Evolutionary conservation across 2,888 invertebrate species (phyloP).

Genomic region (Ochropleura plecta): DNA sequence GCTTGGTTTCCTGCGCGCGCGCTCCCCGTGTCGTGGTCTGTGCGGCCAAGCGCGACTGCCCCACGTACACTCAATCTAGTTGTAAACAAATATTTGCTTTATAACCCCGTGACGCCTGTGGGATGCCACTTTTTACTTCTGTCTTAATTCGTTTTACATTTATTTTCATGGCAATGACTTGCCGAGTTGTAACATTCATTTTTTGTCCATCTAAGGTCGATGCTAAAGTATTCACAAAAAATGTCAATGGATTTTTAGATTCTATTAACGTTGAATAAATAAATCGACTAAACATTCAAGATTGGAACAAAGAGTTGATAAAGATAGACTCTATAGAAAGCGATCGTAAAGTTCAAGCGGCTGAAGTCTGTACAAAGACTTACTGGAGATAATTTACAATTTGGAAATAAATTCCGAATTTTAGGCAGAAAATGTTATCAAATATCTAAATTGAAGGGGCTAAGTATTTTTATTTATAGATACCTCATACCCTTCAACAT

Average conservation of each 20-base stretch:
- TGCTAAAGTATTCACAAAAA: slow-evolving; percentile 49
- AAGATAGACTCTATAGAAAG: slow-evolving; percentile 29
- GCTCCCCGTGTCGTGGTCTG: slow-evolving; percentile 59
- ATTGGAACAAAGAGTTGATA: slow-evolving; percentile 42
- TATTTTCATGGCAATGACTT: slow-evolving; percentile 67
- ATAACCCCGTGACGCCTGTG: slow-evolving; percentile 67
- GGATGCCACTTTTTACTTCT: slow-evolving; percentile 70
- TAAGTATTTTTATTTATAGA: slow-evolving; percentile 20
- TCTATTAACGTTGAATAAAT: slow-evolving; percentile 53
- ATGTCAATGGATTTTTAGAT: slow-evolving; percentile 43
- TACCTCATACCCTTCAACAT: too few species aligned
- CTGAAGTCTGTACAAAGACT: slow-evolving; percentile 29
- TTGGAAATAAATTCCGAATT: slow-evolving; percentile 35
- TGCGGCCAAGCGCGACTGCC: slow-evolving; percentile 73
- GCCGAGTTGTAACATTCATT: slow-evolving; percentile 41
- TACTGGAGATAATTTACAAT: slow-evolving; percentile 35
- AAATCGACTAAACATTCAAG: slow-evolving; percentile 42
- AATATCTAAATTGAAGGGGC: slow-evolving; percentile 17
- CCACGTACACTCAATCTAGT: slow-evolving; percentile 79
- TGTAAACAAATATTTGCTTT: slow-evolving; percentile 83
- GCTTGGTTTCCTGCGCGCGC: slow-evolving; percentile 74
- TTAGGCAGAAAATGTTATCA: slow-evolving; percentile 24
- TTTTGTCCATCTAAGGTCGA: slow-evolving; percentile 45
- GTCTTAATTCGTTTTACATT: slow-evolving; percentile 67
- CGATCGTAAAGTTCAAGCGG: slow-evolving; percentile 31